Evolutionary conservation across 2,113 vertebrate species (phyloP).

Genomic region (Caranx ignobilis): DNA sequence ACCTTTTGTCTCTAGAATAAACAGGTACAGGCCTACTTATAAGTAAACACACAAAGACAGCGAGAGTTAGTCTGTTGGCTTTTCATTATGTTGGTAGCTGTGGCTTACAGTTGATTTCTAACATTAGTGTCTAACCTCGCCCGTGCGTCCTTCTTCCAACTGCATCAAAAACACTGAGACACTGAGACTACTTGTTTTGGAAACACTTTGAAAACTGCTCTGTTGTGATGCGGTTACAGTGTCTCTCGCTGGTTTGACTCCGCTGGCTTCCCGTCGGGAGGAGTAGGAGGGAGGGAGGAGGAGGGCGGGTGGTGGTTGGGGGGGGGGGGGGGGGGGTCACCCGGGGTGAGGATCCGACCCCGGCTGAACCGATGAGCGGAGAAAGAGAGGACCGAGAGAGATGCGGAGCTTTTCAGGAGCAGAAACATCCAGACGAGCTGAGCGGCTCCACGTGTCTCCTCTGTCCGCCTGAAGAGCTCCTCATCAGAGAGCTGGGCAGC

Average conservation of each 20-base stretch:
- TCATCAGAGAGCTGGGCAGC: background rate
- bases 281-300: slow-evolving; percentile 11
- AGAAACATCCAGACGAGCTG: slow-evolving; percentile 44
- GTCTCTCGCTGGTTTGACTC: slow-evolving; percentile 28
- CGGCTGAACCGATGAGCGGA: slow-evolving; percentile 55
- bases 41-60: background rate
- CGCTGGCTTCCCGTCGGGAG: slow-evolving; percentile 14
- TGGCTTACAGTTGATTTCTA: background rate
- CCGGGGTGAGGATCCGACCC: slow-evolving; percentile 66
- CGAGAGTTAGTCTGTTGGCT: background rate
- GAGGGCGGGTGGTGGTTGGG: background rate
- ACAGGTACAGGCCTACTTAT: background rate
- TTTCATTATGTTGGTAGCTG: background rate
- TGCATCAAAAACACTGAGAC: background rate
- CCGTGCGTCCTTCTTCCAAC: too few species aligned
- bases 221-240: slow-evolving; percentile 1
- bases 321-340: slow-evolving; percentile 37
- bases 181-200: background rate
- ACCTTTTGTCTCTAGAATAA: background rate
- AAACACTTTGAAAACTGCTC: background rate
- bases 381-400: slow-evolving; percentile 29
- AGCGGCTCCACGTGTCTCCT: slow-evolving; percentile 11
- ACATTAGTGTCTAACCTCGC: background rate
- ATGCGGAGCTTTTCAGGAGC: slow-evolving; percentile 28
- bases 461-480: background rate